Evolutionary conservation across 2,797 vertebrate genomes (phyloP), one percentile per base, ranked within the genome.

Genomic region (Semotilus atromaculatus): DNA sequence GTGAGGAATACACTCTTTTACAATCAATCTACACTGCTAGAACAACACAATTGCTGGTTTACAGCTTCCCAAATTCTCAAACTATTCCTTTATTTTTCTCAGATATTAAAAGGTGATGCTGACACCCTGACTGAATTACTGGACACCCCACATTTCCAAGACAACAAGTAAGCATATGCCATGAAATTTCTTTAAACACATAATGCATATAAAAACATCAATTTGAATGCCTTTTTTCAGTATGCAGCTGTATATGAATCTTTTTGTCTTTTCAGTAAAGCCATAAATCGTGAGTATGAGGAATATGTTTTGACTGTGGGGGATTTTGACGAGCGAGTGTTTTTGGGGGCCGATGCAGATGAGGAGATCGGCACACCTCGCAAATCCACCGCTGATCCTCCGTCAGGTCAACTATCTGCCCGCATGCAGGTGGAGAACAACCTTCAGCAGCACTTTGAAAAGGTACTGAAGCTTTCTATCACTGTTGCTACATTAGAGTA

Each of bases 321-420:
- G 40, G 98, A 99, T 87, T 99, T 99, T n/a, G 98, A 99, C 1
- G 98, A 99, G 91, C 94, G 98, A 3, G 96, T 99, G 86, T 99
- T 99, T 94, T 93, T 99, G 75, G 98, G 95, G 79, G 97, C 96
- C 11, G 97, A 98, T 70, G 98, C 98, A 0, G 97, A 99, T 40
- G 98, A 99, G 86, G 98, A 99, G 91, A 99, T 99, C 3, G 98
- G 98, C 78, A 99, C 97, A 0, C 97, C 97, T 9, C 95, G 91
- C 66, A 99, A 98, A 84, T 89, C 93, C 6, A 38, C 93, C 34
- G 82, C 90, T 10, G 97, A 96, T 0, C 38, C 93, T 0, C 87
- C 93, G 0, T 73, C 90, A 8, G 94, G 93, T 14, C 96, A 93
- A 36, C 88, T 84, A 0, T 89, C 92, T 1, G 87, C 92, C n/a